phyloP scores from a whole-genome alignment of 1,140 invertebrate genomes.

The Drosophila ironensis region DNA sequence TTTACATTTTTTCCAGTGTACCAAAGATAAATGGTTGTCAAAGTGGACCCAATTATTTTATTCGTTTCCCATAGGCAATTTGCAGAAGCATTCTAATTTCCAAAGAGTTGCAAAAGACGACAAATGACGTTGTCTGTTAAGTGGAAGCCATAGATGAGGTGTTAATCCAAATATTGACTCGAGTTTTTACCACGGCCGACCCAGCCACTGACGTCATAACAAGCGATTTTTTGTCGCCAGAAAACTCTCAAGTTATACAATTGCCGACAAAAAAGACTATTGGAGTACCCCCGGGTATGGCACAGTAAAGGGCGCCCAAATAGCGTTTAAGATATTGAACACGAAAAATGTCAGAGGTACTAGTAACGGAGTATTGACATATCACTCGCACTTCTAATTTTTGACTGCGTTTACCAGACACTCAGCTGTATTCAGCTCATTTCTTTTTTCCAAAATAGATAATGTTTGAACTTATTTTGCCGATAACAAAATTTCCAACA shows the following conservation, averaged over 20 bases:
- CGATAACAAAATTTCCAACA: too few species aligned
- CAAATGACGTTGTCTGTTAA: constrained; percentile 47
- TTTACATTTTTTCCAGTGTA: not conserved
- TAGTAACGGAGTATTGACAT: too few species aligned
- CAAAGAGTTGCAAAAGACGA: constrained; percentile 9
- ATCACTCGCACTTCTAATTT: too few species aligned
- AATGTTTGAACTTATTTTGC: too few species aligned
- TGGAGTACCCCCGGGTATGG: constrained; percentile 4
- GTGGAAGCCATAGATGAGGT: constrained; percentile 37
- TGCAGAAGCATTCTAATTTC: constrained; percentile 28
- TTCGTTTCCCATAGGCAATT: constrained; percentile 42
- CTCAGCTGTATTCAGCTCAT: too few species aligned
- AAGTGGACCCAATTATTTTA: constrained; percentile 17
- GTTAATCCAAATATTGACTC: constrained; percentile 45
- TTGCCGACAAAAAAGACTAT: not conserved
- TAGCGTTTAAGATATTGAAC: too few species aligned
- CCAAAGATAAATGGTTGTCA: not conserved
- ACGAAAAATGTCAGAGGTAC: too few species aligned
- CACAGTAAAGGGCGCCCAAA: not conserved
- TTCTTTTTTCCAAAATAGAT: too few species aligned
- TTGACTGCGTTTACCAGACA: too few species aligned
- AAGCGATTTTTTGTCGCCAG: constrained; percentile 6
- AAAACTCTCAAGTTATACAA: constrained; percentile 12
- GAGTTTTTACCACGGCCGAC: constrained; percentile 30
- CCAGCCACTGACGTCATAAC: constrained; percentile 43